These are phyloP conservation scores for Ovibos moschatus DNA, from an alignment of 2,113 vertebrate genomes.

Conservation along the genomic window DNA sequence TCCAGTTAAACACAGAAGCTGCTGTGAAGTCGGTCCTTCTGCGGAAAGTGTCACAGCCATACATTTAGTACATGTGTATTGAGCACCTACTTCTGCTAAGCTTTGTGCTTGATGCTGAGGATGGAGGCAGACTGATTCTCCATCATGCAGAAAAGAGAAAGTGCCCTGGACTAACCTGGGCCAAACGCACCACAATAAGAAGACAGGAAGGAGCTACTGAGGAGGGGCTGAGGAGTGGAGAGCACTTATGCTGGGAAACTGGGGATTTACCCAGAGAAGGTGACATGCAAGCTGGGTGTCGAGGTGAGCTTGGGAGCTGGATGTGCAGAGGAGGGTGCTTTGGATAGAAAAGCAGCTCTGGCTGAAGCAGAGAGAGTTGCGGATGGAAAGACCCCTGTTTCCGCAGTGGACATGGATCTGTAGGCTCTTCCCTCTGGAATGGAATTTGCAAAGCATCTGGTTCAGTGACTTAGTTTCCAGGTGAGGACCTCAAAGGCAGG, in stretches of 20 bases:
- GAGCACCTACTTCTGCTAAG: background rate
- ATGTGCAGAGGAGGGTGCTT: background rate
- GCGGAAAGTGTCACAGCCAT: background rate
- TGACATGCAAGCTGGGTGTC: background rate
- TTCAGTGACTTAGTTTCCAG: background rate
- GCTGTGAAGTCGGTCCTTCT: background rate
- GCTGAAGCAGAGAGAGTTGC: background rate
- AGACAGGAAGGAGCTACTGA: background rate
- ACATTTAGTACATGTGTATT: background rate
- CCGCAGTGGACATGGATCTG: background rate
- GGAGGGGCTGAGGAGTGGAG: background rate
- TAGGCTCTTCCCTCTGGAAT: background rate
- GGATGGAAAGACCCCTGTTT: background rate
- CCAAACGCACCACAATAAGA: fast-evolving
- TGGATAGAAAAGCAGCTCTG: background rate
- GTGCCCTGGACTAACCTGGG: background rate
- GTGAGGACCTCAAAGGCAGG: background rate
- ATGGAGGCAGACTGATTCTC: background rate
- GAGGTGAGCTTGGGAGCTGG: background rate
- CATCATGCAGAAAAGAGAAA: background rate
- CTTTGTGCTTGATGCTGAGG: background rate
- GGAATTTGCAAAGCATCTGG: background rate
- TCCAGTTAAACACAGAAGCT: background rate
- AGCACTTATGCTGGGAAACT: background rate
- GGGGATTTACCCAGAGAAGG: background rate